Base-by-base conservation (phyloP, 2,888 invertebrate species). In the Didymodactylos carnosus region DNA sequence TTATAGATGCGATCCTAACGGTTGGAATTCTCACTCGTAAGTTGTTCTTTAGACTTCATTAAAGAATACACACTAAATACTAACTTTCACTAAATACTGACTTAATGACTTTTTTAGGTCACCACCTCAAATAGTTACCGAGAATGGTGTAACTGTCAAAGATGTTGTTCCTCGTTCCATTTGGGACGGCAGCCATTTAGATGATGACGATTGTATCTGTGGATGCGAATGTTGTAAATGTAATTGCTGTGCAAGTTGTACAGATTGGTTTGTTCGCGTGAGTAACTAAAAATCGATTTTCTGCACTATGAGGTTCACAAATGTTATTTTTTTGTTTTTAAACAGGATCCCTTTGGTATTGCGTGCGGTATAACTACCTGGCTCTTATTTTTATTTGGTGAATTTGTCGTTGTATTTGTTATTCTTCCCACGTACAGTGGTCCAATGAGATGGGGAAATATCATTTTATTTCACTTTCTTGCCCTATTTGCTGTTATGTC, bases 261-360 rank as follows among this genome's bases (percentile, higher is more conserved):
- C 53, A 10, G 43, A 46, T 23, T 75, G 75, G 72, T 75, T 72
- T 72, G 41, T 72, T 6, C 69, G 62, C n/a, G n/a, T n/a, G n/a
- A n/a, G n/a, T n/a, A 14, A 14, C 14, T 43, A 14, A 16, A 14
- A 13, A 43, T 13, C 14, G 43, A 14, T 13, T 13, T 43, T 43
- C 43, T 14, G 16, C 16, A 43, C 43, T 14, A 43, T 43, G 16
- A 13, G 14, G 14, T 13, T 43, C 43, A 43, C 14, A n/a, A 6
- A 73, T 85, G 78, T 89, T 89, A 87, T 89, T 90, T 82, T 87
- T 90, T 75, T 87, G 87, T n/a, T n/a, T n/a, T n/a, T n/a, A n/a
- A n/a, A n/a, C n/a, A n/a, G 80, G 91, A 92, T 86, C 90, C 90
- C 73, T 92, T 91, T 83, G 92, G 92, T 77, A 87, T 91, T 78